These are phyloP conservation scores for Phyllotreta cruciferae DNA, from an alignment of 2,888 invertebrate genomes.

Conservation along the genomic window DNA sequence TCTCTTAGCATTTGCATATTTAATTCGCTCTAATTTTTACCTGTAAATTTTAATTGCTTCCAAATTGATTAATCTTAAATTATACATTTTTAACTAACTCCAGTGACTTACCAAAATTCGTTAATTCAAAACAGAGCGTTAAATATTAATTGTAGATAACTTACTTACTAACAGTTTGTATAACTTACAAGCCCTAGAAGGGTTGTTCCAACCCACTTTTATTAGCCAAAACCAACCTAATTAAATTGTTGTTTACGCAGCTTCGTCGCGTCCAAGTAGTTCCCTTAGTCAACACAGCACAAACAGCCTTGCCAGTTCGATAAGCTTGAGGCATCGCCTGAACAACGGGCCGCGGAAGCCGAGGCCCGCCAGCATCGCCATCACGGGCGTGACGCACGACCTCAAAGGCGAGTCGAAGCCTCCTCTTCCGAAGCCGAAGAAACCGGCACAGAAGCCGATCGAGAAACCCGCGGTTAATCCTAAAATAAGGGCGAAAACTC, in stretches of 20 bases:
- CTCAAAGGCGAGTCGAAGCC: conserved; percentile 60
- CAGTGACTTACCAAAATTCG: no score
- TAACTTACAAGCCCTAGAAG: no score
- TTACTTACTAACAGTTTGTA: no score
- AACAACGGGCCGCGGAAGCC: conserved; percentile 72
- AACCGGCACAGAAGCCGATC: conserved; percentile 54
- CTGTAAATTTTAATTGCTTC: no score
- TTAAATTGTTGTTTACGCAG: conserved; percentile 53
- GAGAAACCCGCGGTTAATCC: conserved; percentile 26
- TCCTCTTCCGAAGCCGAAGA: conserved; percentile 61
- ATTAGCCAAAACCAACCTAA: background rate
- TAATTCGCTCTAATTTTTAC: no score
- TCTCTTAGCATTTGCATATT: no score
- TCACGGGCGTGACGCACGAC: conserved; percentile 75
- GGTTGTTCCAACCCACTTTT: no score
- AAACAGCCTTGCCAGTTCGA: conserved; percentile 66
- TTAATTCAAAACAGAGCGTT: no score
- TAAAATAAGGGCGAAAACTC: conserved; percentile 39
- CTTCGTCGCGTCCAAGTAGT: conserved; percentile 84
- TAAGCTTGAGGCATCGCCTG: conserved; percentile 67
- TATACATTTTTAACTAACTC: no score
- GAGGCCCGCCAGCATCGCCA: conserved; percentile 83
- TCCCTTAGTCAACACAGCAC: conserved; percentile 79
- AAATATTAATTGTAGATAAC: no score
- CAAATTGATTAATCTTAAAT: no score